phyloP scores from a whole-genome alignment of 2,113 vertebrate species.

The Felis chaus region DNA sequence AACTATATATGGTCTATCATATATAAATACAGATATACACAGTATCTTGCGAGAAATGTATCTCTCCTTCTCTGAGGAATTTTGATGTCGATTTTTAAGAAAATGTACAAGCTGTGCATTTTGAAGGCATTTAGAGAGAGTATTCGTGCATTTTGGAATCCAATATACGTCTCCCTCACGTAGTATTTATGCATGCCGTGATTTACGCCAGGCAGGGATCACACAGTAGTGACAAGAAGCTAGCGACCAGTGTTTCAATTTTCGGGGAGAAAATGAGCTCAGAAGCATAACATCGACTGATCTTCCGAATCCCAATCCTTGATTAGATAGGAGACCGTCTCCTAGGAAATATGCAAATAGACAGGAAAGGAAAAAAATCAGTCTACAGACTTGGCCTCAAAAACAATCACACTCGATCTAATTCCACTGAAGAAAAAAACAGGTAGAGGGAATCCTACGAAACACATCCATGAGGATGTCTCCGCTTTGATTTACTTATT shows the following conservation, averaged over 20 bases:
- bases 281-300: background rate
- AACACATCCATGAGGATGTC: background rate
- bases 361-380: background rate
- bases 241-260: background rate
- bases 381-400: background rate
- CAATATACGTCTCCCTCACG: background rate
- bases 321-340: background rate
- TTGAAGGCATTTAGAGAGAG: background rate
- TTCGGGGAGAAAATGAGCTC: background rate
- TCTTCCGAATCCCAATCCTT: constrained; percentile 35
- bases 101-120: background rate
- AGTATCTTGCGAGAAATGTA: background rate
- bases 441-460: rapidly evolving
- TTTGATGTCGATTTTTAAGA: background rate
- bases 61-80: background rate
- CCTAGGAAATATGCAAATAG: constrained; percentile 58
- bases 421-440: background rate
- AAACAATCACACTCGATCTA: background rate
- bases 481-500: background rate
- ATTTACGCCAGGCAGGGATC: background rate
- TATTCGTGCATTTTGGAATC: background rate
- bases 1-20: background rate
- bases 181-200: background rate
- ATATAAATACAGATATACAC: background rate
- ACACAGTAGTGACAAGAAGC: background rate